phyloP scores from a whole-genome alignment of 2,888 invertebrate species.

The Baronia brevicornis region DNA sequence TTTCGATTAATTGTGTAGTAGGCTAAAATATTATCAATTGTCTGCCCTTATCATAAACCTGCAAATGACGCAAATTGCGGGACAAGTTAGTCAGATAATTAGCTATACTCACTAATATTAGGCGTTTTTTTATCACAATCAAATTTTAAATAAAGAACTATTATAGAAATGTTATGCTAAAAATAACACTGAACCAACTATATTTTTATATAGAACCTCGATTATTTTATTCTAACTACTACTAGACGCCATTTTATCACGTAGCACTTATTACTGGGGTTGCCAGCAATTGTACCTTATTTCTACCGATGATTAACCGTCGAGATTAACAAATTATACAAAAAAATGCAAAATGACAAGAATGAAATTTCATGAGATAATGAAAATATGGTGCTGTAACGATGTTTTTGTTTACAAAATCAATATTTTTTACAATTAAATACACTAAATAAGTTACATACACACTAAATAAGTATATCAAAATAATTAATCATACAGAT shows the following conservation, averaged over 20 bases:
- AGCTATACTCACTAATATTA: constrained; percentile 40
- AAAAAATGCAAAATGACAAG: too few species aligned
- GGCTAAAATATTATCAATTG: constrained; percentile 41
- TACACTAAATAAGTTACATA: too few species aligned
- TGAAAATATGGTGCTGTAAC: too few species aligned
- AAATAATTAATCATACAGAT: too few species aligned
- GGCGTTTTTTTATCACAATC: constrained; percentile 21
- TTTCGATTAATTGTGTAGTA: constrained; percentile 40
- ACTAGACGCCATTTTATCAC: constrained; percentile 62
- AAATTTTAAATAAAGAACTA: constrained; percentile 16
- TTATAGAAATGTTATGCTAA: constrained; percentile 29
- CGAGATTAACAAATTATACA: too few species aligned
- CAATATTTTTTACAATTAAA: too few species aligned
- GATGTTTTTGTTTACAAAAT: too few species aligned
- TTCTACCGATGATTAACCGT: too few species aligned
- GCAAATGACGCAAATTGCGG: constrained; percentile 31
- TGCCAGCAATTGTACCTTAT: constrained; percentile 24
- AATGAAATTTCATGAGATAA: too few species aligned
- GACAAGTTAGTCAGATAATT: constrained; percentile 18
- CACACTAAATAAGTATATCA: too few species aligned
- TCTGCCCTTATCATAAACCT: constrained; percentile 54
- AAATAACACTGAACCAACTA: constrained; percentile 24
- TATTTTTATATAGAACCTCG: too few species aligned
- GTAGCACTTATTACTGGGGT: constrained; percentile 30
- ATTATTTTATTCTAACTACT: constrained; percentile 38